Conservation (phyloP, 2,888 invertebrate genomes). For the Polia nebulosa region DNA sequence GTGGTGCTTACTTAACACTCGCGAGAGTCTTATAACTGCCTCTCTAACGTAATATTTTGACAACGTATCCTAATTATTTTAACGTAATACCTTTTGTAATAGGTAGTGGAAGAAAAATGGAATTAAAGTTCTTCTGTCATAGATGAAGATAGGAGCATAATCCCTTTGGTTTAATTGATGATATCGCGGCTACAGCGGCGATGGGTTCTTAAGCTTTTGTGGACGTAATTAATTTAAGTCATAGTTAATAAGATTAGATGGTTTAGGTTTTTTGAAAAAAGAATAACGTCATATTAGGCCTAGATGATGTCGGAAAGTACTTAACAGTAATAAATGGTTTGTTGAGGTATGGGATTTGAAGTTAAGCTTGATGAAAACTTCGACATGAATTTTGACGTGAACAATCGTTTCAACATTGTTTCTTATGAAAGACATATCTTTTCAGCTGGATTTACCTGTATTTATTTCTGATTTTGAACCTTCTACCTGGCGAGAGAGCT, state of each 20-base stretch:
- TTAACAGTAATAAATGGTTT: not conserved
- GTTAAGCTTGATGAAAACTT: not conserved
- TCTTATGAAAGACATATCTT: not conserved
- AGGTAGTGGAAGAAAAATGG: constrained; percentile 72
- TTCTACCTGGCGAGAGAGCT: not conserved
- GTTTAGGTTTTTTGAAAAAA: constrained; percentile 1
- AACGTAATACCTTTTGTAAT: constrained; percentile 84
- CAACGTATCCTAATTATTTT: constrained; percentile 87
- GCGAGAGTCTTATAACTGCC: constrained; percentile 77
- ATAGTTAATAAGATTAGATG: constrained; percentile 68
- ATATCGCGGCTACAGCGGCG: constrained; percentile 65
- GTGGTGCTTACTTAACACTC: constrained; percentile 83
- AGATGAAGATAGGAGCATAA: constrained; percentile 71
- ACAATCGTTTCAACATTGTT: not conserved
- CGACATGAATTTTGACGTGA: not conserved
- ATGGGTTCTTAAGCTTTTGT: constrained; percentile 67
- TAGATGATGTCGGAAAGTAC: constrained; percentile 1
- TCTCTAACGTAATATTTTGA: constrained; percentile 86
- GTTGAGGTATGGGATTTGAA: not conserved
- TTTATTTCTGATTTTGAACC: not conserved
- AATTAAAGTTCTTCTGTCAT: constrained; percentile 72
- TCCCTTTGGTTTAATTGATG: constrained; percentile 75
- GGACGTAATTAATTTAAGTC: constrained; percentile 71
- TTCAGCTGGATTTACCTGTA: not conserved
- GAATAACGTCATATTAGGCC: constrained; percentile 18